Conservation (phyloP, 2,113 vertebrate genomes). For the Apistogramma diplotaenia region DNA sequence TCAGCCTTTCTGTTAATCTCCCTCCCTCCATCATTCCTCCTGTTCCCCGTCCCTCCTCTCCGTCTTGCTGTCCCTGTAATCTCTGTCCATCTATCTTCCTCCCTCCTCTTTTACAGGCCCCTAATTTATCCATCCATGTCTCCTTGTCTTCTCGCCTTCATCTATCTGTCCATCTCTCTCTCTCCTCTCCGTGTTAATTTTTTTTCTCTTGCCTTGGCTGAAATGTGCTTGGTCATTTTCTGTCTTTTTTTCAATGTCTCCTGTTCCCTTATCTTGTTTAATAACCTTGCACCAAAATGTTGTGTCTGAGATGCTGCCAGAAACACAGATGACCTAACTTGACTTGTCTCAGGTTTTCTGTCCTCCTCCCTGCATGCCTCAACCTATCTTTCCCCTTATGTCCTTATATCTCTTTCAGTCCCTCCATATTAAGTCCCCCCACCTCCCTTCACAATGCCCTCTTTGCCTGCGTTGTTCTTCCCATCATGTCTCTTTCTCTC, state of each 20-base stretch:
- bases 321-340: not conserved
- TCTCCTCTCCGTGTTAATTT: not conserved
- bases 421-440: not conserved
- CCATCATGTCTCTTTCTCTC: not conserved
- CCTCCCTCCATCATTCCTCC: not conserved
- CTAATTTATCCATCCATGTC: constrained; percentile 14
- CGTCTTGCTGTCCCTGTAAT: not conserved
- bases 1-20: not conserved
- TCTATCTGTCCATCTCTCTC: constrained; percentile 12
- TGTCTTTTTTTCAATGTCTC: not conserved
- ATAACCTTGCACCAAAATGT: not conserved
- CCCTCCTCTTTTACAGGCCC: not conserved
- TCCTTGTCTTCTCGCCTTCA: constrained; percentile 4
- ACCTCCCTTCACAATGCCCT: not conserved
- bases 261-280: constrained; percentile 7
- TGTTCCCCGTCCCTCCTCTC: not conserved
- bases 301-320: not conserved
- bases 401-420: not conserved
- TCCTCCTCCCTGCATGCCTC: not conserved
- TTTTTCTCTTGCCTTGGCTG: not conserved
- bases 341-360: not conserved
- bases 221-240: constrained; percentile 31
- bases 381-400: not conserved
- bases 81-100: not conserved
- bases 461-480: not conserved